These are phyloP conservation scores for Atlantisia rogersi DNA, from an alignment of 2,113 vertebrate genomes.

Conservation along the genomic window DNA sequence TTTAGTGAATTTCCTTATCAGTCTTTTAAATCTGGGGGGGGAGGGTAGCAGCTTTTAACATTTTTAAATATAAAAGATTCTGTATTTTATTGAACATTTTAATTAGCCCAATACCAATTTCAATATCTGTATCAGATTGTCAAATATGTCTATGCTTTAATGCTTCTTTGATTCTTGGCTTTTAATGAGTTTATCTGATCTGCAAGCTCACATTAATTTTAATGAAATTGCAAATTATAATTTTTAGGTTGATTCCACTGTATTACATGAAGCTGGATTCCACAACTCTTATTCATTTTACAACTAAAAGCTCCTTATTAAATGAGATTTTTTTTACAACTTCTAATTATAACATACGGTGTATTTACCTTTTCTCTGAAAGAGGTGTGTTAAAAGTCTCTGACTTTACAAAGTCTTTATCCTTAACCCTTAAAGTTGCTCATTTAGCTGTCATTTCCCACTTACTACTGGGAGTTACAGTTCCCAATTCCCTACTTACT, in stretches of 20 bases:
- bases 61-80: background rate
- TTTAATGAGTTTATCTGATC: constrained; percentile 24
- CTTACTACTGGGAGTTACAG: background rate
- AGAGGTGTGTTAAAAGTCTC: background rate
- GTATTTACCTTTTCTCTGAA: background rate
- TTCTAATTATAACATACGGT: background rate
- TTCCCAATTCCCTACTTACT: background rate
- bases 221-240: background rate
- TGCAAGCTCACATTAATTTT: background rate
- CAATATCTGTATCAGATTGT: background rate
- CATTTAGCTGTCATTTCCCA: background rate
- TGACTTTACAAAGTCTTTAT: background rate
- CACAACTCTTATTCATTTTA: background rate
- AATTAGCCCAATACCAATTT: background rate
- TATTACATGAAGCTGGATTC: background rate
- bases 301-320: background rate
- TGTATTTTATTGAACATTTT: background rate
- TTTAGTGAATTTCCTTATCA: background rate
- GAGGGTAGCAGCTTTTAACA: background rate
- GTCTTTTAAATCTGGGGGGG: background rate
- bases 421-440: background rate
- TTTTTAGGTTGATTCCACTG: background rate
- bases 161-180: background rate
- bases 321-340: background rate
- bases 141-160: background rate